Evolutionary conservation across 2,888 invertebrate species (phyloP), one percentile per base, ranked within the genome.

Genomic region (Sarcophaga carnaria): DNA sequence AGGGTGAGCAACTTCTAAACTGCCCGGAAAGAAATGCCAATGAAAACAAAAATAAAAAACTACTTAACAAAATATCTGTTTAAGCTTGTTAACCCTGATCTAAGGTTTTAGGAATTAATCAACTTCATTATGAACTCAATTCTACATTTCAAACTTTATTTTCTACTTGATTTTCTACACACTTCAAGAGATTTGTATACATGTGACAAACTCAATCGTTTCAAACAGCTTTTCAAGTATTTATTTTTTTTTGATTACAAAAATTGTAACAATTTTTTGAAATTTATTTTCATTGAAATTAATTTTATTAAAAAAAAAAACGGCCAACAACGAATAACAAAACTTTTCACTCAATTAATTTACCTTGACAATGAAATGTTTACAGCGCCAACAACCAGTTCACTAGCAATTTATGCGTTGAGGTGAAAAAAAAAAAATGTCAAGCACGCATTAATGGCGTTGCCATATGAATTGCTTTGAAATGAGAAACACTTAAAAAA

Each of bases 291-390:
- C 63, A 75, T 60, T 22, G 62, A 54, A 80, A 70, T 75, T 69
- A 83, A 64, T 72, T 54, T 77, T 59, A 64, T 64, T 64, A 76
- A 59, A 71, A 69, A 25, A 63, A 37, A 76, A 37, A 8, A 37
- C 37, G 8, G 8, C 37, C 37, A 37, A 37, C 37, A 37, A 37
- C 37, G 8, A 10, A 37, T 8, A 37, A 37, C 37, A 66, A 78
- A 63, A 76, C 82, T 67, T 81, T 84, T 80, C 80, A 80, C 80
- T 78, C 63, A 49, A 80, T 72, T 25, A 64, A 80, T 76, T 86
- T 49, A 86, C 86, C 83, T 86, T 86, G 86, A 74, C 83, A 86
- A 86, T 86, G 86, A 83, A 86, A 79, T 66, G 66, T 22, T 22
- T 72, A 70, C 3, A 49, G 47, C 54, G 14, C 3, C 20, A 77